Conservation (phyloP, 2,888 invertebrate genomes). For the Onchidella celtica region DNA sequence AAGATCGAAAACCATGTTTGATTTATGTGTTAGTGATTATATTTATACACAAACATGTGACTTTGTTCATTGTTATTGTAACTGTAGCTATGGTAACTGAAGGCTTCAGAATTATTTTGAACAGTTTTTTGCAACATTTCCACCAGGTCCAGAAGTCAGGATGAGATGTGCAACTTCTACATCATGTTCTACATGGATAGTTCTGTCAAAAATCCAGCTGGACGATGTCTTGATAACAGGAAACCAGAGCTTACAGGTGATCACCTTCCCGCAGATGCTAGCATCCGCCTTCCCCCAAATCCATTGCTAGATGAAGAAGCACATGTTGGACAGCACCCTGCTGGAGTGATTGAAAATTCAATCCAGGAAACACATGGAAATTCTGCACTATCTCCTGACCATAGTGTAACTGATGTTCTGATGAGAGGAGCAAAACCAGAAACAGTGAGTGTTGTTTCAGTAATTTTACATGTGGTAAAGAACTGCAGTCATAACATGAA, state of each 20-base stretch:
- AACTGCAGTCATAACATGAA: too few relatives aligned
- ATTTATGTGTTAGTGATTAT: too few relatives aligned
- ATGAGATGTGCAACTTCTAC: slow-evolving; percentile 81
- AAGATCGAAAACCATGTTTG: too few relatives aligned
- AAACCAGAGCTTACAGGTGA: slow-evolving; percentile 63
- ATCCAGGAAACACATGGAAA: not conserved
- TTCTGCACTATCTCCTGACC: not conserved
- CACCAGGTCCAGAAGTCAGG: slow-evolving; percentile 74
- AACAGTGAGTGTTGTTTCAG: slow-evolving; percentile 1
- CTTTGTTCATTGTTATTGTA: too few relatives aligned
- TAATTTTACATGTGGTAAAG: not conserved
- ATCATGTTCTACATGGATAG: slow-evolving; percentile 79
- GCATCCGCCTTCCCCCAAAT: slow-evolving; percentile 81
- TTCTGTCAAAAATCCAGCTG: slow-evolving; percentile 51
- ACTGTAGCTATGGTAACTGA: too few relatives aligned
- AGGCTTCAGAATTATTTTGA: too few relatives aligned
- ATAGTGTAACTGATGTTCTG: not conserved
- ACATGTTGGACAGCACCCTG: slow-evolving; percentile 62
- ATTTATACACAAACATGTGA: too few relatives aligned
- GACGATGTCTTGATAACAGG: slow-evolving; percentile 65
- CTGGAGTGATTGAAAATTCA: not conserved
- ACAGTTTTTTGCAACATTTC: too few relatives aligned
- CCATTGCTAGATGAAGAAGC: slow-evolving; percentile 76
- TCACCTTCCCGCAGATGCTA: slow-evolving; percentile 79
- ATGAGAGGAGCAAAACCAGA: slow-evolving; percentile 31